Conservation (phyloP, 2,888 invertebrate genomes). For the Leptopterna dolabrata region DNA sequence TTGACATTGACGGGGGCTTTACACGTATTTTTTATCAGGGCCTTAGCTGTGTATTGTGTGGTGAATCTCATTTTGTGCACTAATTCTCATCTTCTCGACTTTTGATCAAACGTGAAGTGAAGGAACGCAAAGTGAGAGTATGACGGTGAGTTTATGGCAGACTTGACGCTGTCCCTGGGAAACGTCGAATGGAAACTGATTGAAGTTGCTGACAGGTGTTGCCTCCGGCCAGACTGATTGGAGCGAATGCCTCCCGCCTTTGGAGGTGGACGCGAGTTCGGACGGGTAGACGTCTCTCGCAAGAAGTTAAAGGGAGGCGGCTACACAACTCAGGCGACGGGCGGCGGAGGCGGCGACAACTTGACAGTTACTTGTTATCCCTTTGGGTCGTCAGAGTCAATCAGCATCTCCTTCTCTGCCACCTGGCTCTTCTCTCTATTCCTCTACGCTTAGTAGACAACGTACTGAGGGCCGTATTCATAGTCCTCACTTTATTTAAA, state of each 20-base stretch:
- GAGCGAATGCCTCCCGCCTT: background rate
- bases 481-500: too few relatives aligned
- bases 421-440: background rate
- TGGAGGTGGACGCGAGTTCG: background rate
- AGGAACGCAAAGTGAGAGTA: too few relatives aligned
- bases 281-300: background rate
- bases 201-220: slow-evolving; percentile 17
- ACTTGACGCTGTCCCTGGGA: background rate
- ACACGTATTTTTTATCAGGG: too few relatives aligned
- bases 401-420: background rate
- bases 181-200: background rate
- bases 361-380: slow-evolving; percentile 21
- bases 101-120: too few relatives aligned
- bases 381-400: background rate
- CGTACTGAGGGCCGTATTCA: too few relatives aligned
- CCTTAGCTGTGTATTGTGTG: too few relatives aligned
- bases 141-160: too few relatives aligned
- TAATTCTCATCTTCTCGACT: too few relatives aligned
- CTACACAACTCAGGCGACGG: background rate
- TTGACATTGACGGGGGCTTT: too few relatives aligned
- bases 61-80: too few relatives aligned
- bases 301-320: background rate
- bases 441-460: too few relatives aligned
- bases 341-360: background rate
- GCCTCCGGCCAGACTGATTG: background rate